phyloP scores from a whole-genome alignment of 1,140 invertebrate genomes.

The Drosophila simulans region DNA sequence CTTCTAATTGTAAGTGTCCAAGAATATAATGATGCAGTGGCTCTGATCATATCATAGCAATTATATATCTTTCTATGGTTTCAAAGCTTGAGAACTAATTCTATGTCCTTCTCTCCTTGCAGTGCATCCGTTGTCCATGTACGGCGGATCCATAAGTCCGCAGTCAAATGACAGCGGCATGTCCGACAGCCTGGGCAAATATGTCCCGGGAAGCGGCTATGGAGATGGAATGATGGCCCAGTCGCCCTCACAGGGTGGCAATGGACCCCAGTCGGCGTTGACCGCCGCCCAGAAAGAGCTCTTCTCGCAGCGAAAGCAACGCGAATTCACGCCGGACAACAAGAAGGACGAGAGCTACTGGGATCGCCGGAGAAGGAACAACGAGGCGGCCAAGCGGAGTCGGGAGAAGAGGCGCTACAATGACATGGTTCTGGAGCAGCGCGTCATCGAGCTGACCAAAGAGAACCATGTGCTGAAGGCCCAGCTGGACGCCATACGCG shows the following conservation, averaged over 20 bases:
- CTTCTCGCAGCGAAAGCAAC: conserved; percentile 93
- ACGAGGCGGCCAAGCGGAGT: conserved; percentile 97
- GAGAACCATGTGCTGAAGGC: conserved; percentile 97
- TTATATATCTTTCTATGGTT: background rate
- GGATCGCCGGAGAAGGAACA: conserved; percentile 97
- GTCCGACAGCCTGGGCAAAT: conserved; percentile 76
- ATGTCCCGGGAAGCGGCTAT: conserved; percentile 41
- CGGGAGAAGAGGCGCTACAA: conserved; percentile 97
- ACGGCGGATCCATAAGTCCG: conserved; percentile 78
- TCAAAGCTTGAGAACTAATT: background rate
- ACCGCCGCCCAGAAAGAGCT: conserved; percentile 78
- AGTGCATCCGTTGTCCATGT: conserved; percentile 79
- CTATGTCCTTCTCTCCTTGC: conserved; percentile 6
- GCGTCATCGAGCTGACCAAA: conserved; percentile 96
- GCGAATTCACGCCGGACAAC: conserved; percentile 98
- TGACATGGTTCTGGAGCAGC: conserved; percentile 97
- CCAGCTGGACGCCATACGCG: conserved; percentile 95
- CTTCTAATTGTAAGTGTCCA: conserved; percentile 70
- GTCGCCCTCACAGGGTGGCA: conserved; percentile 82
- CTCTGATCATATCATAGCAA: background rate
- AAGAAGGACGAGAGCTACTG: conserved; percentile 99
- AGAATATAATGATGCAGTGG: background rate
- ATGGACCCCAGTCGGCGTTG: conserved; percentile 85
- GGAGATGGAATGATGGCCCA: conserved; percentile 62
- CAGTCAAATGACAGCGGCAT: conserved; percentile 80